Percentiles rank a stretch among this genome's conserved stretches.
Conservation (phyloP, 2,113 vertebrate species). For the Pagrus major region DNA sequence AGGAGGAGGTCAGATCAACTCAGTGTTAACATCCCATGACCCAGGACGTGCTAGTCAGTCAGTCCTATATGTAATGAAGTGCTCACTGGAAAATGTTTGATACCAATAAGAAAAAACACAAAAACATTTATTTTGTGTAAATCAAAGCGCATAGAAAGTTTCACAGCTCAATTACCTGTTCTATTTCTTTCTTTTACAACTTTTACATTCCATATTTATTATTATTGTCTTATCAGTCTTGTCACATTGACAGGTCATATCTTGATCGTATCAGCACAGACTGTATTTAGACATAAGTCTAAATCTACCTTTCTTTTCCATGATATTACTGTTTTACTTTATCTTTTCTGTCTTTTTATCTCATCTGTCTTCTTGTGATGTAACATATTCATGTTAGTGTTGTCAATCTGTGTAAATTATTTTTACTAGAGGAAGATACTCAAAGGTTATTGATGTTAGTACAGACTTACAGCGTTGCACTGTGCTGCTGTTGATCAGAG, state of each 20-base stretch:
- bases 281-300: too few species aligned
- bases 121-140: not conserved
- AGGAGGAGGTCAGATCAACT: not conserved
- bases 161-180: not conserved
- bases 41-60: not conserved
- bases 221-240: not conserved
- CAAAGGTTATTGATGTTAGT: not conserved
- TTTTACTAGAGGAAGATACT: not conserved
- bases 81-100: not conserved
- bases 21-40: constrained; percentile 18
- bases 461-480: not conserved
- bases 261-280: not conserved
- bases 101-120: not conserved
- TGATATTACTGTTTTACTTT: not conserved
- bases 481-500: constrained; percentile 21
- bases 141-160: not conserved
- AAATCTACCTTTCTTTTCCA: not conserved
- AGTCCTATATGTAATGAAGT: not conserved
- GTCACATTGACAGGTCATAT: not conserved
- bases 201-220: not conserved
- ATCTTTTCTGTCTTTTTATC: too few species aligned
- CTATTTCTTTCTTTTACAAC: not conserved
- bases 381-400: not conserved
- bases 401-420: not conserved
- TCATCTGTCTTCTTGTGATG: not conserved